Percentiles rank a stretch among this genome's conserved stretches.
Evolutionary conservation across 2,797 vertebrate species (phyloP).

Genomic region (Siniperca undulata): DNA sequence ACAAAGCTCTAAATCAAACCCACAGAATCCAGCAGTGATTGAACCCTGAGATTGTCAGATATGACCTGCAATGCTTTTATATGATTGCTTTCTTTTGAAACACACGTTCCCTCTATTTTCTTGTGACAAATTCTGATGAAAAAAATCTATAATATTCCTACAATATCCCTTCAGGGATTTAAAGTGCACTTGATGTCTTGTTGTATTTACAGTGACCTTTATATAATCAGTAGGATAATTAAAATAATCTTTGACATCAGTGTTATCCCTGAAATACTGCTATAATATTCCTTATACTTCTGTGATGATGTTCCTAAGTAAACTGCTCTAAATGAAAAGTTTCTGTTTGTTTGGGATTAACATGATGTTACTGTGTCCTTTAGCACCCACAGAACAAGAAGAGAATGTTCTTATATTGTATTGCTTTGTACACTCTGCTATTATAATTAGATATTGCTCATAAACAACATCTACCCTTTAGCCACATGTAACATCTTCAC

Average conservation of each 20-base stretch:
- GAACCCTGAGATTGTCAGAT: constrained; percentile 40
- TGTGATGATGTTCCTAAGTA: background rate
- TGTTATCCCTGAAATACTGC: background rate
- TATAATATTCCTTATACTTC: background rate
- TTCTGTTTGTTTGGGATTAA: constrained; percentile 23
- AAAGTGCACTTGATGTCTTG: background rate
- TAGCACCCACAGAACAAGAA: constrained; percentile 20
- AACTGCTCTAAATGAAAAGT: background rate
- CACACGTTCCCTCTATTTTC: constrained; percentile 5
- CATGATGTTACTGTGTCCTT: constrained; percentile 27
- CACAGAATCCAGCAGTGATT: constrained; percentile 58
- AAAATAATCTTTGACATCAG: background rate
- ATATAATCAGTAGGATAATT: constrained; percentile 7
- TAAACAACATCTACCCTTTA: constrained; percentile 39
- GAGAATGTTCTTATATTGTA: constrained; percentile 35
- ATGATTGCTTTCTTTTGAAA: constrained; percentile 52
- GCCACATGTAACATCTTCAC: constrained; percentile 49
- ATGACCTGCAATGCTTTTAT: constrained; percentile 27
- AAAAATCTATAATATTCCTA: constrained; percentile 2
- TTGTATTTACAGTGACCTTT: constrained; percentile 13
- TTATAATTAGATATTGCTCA: constrained; percentile 41
- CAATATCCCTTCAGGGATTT: constrained; percentile 19
- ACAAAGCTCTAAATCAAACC: constrained; percentile 63
- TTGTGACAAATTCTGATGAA: background rate
- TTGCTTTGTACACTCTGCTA: constrained; percentile 27